Conservation (phyloP, 2,888 invertebrate species). For the Caenorhabditis sp. region DNA sequence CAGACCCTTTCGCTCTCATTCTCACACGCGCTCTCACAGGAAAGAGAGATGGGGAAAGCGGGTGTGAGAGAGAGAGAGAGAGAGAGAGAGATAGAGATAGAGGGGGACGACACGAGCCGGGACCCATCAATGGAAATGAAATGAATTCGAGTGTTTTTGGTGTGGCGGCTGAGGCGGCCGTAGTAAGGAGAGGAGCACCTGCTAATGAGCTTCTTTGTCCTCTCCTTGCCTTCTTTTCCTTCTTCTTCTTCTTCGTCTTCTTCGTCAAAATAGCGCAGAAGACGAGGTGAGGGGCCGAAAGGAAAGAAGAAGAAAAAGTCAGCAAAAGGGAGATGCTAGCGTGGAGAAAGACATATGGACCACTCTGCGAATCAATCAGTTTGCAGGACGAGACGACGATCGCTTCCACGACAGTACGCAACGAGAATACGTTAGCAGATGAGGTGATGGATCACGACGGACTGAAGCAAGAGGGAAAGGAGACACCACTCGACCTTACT, state of each 20-base stretch:
- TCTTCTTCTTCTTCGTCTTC: constrained; percentile 4
- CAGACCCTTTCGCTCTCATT: constrained; percentile 27
- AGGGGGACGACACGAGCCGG: constrained; percentile 14
- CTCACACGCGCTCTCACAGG: constrained; percentile 24
- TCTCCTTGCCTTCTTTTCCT: constrained; percentile 20
- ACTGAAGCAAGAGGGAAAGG: constrained; percentile 36
- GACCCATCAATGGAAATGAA: constrained; percentile 58
- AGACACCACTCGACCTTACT: constrained; percentile 68
- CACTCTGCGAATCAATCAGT: constrained; percentile 4
- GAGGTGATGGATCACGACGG: constrained; percentile 49
- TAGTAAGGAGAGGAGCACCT: constrained; percentile 40
- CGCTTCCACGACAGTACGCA: constrained; percentile 15
- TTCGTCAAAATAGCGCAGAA: constrained; percentile 3
- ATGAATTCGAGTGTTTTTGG: constrained; percentile 58
- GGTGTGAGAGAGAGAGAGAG: constrained; percentile 6
- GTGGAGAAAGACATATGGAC: background rate
- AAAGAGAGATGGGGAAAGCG: no score
- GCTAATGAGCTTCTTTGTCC: constrained; percentile 61
- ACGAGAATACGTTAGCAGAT: constrained; percentile 44
- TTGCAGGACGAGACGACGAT: constrained; percentile 31
- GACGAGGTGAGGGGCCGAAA: background rate
- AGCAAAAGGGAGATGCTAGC: constrained; percentile 4
- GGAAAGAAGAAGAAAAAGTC: constrained; percentile 7
- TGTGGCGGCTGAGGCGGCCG: constrained; percentile 30
- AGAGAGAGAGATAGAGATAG: constrained; percentile 6